Conservation (phyloP, 1,140 invertebrate species). For the Venustaconcha ellipsiformis region DNA sequence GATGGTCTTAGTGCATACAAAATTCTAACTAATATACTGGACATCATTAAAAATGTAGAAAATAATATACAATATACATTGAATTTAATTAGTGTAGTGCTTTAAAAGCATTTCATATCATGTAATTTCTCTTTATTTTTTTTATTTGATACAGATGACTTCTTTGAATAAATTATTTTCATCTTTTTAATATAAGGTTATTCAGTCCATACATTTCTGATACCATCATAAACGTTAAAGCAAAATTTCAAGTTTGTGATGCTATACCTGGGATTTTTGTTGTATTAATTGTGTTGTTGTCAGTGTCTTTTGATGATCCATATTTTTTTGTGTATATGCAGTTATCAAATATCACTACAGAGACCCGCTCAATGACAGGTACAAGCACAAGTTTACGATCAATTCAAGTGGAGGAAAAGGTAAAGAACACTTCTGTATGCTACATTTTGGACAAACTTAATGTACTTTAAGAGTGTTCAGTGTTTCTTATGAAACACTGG, state of each 20-base stretch:
- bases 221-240: not conserved
- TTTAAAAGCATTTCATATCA: too few species aligned
- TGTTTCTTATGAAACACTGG: not conserved
- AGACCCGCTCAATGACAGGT: slow-evolving; percentile 36
- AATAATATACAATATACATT: too few species aligned
- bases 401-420: slow-evolving; percentile 43
- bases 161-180: not conserved
- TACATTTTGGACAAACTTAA: not conserved
- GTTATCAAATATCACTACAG: slow-evolving; percentile 35
- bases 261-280: too few species aligned
- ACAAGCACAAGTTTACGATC: slow-evolving; percentile 47
- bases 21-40: too few species aligned
- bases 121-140: too few species aligned
- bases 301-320: not conserved
- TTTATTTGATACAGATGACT: too few species aligned
- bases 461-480: not conserved
- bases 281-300: too few species aligned
- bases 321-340: slow-evolving; percentile 7
- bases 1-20: too few species aligned
- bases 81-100: too few species aligned
- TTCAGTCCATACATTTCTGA: not conserved
- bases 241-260: not conserved
- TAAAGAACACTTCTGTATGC: slow-evolving; percentile 10
- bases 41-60: too few species aligned
- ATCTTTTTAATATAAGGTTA: not conserved